A percentile compares a stretch with the other conserved stretches of the same genome.
Evolutionary conservation across 2,888 invertebrate species (phyloP).

Genomic region (Drosophila yooni): DNA sequence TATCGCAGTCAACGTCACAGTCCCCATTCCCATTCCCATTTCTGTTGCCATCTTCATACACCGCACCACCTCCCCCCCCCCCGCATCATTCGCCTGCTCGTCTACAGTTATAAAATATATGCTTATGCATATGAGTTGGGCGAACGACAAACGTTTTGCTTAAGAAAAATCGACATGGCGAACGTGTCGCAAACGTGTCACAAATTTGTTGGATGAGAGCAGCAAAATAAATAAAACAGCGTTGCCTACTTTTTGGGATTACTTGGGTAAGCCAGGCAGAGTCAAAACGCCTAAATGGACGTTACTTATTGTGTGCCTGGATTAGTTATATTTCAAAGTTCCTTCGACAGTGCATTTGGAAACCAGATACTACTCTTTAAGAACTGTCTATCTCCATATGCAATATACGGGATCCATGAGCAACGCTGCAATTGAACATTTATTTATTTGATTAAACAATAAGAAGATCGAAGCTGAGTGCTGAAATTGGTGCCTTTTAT

Average conservation of each 20-base stretch:
- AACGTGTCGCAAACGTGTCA: slow-evolving; percentile 78
- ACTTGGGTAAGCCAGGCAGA: slow-evolving; percentile 21
- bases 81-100: slow-evolving; percentile 16
- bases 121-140: slow-evolving; percentile 37
- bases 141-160: slow-evolving; percentile 68
- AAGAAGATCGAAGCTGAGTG: neutral
- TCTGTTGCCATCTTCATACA: neutral
- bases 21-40: neutral
- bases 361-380: neutral
- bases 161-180: slow-evolving; percentile 76
- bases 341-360: neutral
- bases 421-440: neutral
- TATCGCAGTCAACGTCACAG: slow-evolving; percentile 31
- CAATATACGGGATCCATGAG: neutral
- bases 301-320: slow-evolving; percentile 28
- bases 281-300: slow-evolving; percentile 24
- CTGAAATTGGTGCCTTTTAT: neutral
- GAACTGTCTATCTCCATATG: neutral
- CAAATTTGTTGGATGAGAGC: slow-evolving; percentile 63
- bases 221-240: slow-evolving; percentile 28
- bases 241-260: slow-evolving; percentile 64
- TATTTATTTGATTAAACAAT: neutral
- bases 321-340: slow-evolving; percentile 22
- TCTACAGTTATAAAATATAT: slow-evolving; percentile 73
- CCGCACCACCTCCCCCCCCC: neutral